Conservation (phyloP, 1,140 invertebrate species). For the Penaeus chinensis region DNA sequence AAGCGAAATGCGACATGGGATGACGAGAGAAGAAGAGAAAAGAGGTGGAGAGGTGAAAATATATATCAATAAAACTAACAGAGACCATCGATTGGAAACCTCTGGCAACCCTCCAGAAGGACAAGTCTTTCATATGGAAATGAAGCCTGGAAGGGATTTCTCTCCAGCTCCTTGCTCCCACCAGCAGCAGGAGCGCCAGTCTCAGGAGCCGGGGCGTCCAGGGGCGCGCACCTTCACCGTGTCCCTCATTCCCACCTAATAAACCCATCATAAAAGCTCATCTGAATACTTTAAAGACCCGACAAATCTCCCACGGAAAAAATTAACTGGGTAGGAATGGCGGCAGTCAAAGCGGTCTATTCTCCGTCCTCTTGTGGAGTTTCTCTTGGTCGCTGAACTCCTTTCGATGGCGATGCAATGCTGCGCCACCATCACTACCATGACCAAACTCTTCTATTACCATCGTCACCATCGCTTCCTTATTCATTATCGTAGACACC, state of each 20-base stretch:
- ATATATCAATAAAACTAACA: slow-evolving; percentile 19
- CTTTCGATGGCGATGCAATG: too few relatives aligned
- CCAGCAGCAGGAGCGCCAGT: not conserved
- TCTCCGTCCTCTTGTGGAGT: too few relatives aligned
- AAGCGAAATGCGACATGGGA: too few relatives aligned
- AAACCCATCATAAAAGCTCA: slow-evolving; percentile 37
- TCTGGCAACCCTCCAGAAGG: slow-evolving; percentile 43
- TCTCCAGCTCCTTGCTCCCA: slow-evolving; percentile 21
- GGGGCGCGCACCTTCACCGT: slow-evolving; percentile 19
- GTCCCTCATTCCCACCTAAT: slow-evolving; percentile 25
- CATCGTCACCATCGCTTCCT: too few relatives aligned
- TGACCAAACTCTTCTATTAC: too few relatives aligned
- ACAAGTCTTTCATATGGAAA: slow-evolving; percentile 54
- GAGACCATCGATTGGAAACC: slow-evolving; percentile 6
- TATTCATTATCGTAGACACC: too few relatives aligned
- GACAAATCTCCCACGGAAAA: not conserved
- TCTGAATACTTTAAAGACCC: slow-evolving; percentile 28
- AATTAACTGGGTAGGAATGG: too few relatives aligned
- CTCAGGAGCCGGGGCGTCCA: slow-evolving; percentile 41
- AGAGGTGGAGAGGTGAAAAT: not conserved
- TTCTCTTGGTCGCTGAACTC: too few relatives aligned
- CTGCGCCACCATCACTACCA: too few relatives aligned
- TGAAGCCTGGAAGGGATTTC: slow-evolving; percentile 21
- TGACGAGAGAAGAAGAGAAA: too few relatives aligned
- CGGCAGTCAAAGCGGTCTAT: too few relatives aligned